Percentiles rank a stretch among this genome's conserved stretches.
Evolutionary conservation across 1,140 invertebrate genomes (phyloP).

Genomic region (Drosophila athabasca): DNA sequence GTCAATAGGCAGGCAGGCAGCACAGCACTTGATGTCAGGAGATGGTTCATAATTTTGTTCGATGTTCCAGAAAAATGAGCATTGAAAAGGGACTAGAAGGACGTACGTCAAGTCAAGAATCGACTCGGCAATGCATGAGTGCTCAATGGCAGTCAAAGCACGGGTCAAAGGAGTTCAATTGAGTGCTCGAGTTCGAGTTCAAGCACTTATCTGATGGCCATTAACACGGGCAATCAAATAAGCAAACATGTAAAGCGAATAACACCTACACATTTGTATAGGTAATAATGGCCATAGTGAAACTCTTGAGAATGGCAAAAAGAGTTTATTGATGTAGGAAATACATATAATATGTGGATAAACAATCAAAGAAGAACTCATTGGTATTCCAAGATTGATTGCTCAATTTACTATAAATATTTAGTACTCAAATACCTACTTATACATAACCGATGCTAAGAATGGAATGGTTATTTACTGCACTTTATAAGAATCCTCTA

Average conservation of each 20-base stretch:
- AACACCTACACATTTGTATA: not conserved
- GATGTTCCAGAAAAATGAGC: constrained; percentile 25
- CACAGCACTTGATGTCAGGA: constrained; percentile 4
- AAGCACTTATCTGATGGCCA: constrained; percentile 16
- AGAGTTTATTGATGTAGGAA: no score
- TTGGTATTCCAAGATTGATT: no score
- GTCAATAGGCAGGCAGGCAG: constrained; percentile 1
- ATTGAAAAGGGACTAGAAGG: not conserved
- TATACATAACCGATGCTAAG: no score
- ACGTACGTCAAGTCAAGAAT: not conserved
- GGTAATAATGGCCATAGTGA: no score
- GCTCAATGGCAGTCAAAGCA: constrained; percentile 34
- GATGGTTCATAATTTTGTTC: constrained; percentile 24
- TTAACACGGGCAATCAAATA: constrained; percentile 15
- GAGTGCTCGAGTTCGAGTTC: constrained; percentile 22
- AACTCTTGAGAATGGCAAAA: no score
- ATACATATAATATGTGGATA: no score
- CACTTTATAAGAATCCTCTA: no score
- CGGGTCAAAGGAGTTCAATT: constrained; percentile 39
- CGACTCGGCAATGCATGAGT: constrained; percentile 14
- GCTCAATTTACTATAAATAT: no score
- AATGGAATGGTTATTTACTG: no score
- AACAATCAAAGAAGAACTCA: no score
- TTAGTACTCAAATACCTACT: no score
- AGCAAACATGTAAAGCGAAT: constrained; percentile 23